Base-by-base conservation (phyloP, 1,140 invertebrate genomes). In the Cydia amplana region DNA sequence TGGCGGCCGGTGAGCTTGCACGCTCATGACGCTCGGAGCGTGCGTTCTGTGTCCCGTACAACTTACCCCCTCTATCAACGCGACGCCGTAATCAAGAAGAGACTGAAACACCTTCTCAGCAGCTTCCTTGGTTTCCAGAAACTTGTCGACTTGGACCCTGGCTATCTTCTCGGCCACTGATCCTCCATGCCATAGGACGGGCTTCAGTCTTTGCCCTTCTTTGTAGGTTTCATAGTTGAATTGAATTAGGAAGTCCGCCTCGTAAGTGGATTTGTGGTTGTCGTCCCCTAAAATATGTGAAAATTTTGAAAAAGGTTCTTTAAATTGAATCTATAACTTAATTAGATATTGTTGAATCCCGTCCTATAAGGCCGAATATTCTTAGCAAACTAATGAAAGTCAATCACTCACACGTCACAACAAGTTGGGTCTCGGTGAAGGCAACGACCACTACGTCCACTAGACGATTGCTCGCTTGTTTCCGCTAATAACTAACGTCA, bases 1-100 rank as follows among this genome's bases (percentile, higher is more conserved):
- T 6, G 6, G 3, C 36, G 36, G 2, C 10, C 9, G 36, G 7
- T 9, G 7, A 40, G 36, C 32, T 4, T 32, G 32, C 32, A 6
- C 32, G 36, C 36, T 40, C 36, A 10, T 40, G 36, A 40, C 36
- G 7, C 36, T 40, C 36, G 36, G 2, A 40, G 36, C 2, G 36
- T 40, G 7, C 36, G 36, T 40, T 40, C 5, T 9, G 36, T 40
- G 36, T 7, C 36, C 36, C n/a, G n/a, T n/a, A n/a, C n/a, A 25
- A 81, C 84, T 86, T 86, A 93, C 93, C 74, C 87, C 82, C 63
- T 87, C 87, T n/a, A 94, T 87, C 23, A 94, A 85, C 25, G 88
- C 93, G 10, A 93, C 85, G 14, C 93, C 93, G 78, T 93, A 93
- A 63, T 90, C 89, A 4, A 93, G 75, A 4, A 94, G 80, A 25